Conservation (phyloP, 2,888 invertebrate species). For the Encarsia formosa region DNA sequence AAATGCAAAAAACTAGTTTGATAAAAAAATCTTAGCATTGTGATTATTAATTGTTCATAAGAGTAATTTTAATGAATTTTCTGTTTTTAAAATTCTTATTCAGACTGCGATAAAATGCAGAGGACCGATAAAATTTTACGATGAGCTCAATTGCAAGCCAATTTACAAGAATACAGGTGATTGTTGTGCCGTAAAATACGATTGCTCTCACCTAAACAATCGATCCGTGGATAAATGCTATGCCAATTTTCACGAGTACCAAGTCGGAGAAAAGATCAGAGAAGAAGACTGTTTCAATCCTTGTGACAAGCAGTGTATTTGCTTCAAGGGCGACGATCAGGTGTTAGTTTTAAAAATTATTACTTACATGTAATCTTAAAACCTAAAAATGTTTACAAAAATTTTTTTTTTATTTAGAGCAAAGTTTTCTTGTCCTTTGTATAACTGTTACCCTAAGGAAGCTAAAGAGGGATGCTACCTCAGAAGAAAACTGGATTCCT, state of each 20-base stretch:
- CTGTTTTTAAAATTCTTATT: too few relatives aligned
- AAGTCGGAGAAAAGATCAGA: constrained; percentile 31
- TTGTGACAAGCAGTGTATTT: background rate
- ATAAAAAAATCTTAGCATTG: too few relatives aligned
- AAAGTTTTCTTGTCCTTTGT: constrained; percentile 32
- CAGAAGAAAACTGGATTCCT: constrained; percentile 2
- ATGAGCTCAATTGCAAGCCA: constrained; percentile 32
- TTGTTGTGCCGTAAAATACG: background rate
- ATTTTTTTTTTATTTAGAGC: constrained; percentile 26
- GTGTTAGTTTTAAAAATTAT: too few relatives aligned
- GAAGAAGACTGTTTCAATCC: background rate
- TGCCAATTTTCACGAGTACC: constrained; percentile 33
- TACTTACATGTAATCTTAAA: too few relatives aligned
- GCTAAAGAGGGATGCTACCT: constrained; percentile 29
- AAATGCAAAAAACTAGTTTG: too few relatives aligned
- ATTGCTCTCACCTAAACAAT: constrained; percentile 18
- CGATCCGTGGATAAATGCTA: constrained; percentile 37
- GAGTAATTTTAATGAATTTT: too few relatives aligned
- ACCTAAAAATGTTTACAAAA: too few relatives aligned
- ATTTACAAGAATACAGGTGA: background rate
- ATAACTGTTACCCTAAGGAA: constrained; percentile 29
- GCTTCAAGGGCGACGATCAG: background rate
- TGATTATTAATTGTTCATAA: too few relatives aligned
- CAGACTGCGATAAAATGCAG: constrained; percentile 33
- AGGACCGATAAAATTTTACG: constrained; percentile 37